These are phyloP conservation scores for Halcyon malimbica DNA, from an alignment of 2,113 vertebrate species.

Conservation along the genomic window DNA sequence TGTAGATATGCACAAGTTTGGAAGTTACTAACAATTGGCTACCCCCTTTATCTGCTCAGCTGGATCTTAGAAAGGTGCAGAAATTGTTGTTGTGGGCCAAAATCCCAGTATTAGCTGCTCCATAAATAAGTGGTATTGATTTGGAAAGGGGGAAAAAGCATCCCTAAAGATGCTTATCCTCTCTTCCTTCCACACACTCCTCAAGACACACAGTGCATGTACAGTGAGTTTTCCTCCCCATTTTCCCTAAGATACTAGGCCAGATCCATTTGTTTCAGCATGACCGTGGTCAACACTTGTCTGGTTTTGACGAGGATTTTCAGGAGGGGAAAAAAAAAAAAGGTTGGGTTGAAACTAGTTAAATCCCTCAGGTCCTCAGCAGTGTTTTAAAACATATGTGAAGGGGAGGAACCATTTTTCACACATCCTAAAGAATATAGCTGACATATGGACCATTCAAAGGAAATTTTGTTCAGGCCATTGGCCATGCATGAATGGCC, in stretches of 20 bases:
- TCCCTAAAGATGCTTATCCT: background rate
- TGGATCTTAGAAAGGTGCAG: background rate
- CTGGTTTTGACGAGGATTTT: background rate
- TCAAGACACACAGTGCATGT: rapidly evolving
- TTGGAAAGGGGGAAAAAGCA: background rate
- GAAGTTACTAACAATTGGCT: rapidly evolving
- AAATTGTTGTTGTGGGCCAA: background rate
- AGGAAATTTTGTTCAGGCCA: slow-evolving; percentile 60
- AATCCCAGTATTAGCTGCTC: background rate
- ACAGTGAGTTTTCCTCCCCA: background rate
- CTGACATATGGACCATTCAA: slow-evolving; percentile 66
- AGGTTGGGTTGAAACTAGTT: background rate
- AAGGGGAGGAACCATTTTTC: slow-evolving; percentile 54
- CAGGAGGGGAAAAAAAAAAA: background rate
- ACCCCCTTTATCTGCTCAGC: background rate
- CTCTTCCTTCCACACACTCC: background rate
- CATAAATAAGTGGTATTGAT: background rate
- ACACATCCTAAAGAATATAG: slow-evolving; percentile 18
- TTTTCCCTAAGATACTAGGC: background rate
- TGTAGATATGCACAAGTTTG: background rate
- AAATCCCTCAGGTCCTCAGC: slow-evolving; percentile 14
- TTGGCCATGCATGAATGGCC: slow-evolving; percentile 37
- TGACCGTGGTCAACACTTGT: background rate
- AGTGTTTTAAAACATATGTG: slow-evolving; percentile 61
- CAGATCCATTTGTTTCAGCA: background rate